Evolutionary conservation across 2,113 vertebrate species (phyloP), one percentile per base, ranked within the genome.

Genomic region (Camarhynchus parvulus): DNA sequence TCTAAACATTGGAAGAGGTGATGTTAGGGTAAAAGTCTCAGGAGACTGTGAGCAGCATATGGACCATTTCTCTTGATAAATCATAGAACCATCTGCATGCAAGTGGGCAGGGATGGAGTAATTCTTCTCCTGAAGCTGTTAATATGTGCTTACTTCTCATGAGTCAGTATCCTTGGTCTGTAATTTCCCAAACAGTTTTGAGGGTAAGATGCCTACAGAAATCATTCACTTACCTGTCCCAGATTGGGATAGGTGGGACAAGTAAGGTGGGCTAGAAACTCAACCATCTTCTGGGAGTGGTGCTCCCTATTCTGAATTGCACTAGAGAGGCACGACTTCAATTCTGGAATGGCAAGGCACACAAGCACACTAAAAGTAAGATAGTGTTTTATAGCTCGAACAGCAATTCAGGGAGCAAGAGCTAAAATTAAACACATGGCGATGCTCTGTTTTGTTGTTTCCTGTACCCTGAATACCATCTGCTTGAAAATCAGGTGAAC

Each of bases 401-500:
- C 0, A 3, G 89, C 44, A 96, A 91, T 85, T 91, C 77, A 70
- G 49, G 69, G 75, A 95, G 44, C 15, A 15, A 95, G 67, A 77
- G 77, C 77, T 95, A 90, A 97, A 95, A 91, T 95, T 89, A 94
- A 95, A 84, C 78, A 89, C 94, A 83, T 76, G 66, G 63, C 11
- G 8, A 90, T 94, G 61, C 56, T 94, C 61, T 69, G 35, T 90
- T 92, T 80, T 90, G 87, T 84, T 83, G 46, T 63, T 93, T 95
- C 63, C 67, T 79, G 49, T 90, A 89, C 46, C 67, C 74, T 88
- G 59, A 92, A 94, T 52, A 89, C 90, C 90, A 94, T 96, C 85
- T 96, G 89, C 49, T 82, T 84, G 52, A 87, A 92, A 95, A 95
- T 84, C 83, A 95, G 92, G 89, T 96, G 76, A 92, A 89, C 75